phyloP scores from a whole-genome alignment of 2,797 vertebrate species.

The Sebastes elongatus region DNA sequence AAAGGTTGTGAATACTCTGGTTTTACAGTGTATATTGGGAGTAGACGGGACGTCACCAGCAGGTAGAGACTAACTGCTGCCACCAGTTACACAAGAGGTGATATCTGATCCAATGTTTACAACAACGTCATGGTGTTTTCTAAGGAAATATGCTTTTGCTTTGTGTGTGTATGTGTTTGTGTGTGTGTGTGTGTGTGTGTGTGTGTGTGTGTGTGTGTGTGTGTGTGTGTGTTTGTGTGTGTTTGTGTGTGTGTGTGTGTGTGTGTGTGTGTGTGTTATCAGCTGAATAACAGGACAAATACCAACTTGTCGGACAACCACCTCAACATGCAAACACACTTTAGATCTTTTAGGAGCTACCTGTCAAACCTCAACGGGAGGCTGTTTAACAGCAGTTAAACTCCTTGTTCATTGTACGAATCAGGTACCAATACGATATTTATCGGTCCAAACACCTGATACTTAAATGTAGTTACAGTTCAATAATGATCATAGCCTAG shows the following conservation, averaged over 20 bases:
- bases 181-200: not conserved
- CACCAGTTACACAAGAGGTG: not conserved
- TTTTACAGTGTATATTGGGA: too few relatives aligned
- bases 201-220: not conserved
- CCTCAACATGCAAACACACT: not conserved
- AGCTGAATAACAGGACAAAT: not conserved
- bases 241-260: not conserved
- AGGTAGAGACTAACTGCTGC: not conserved
- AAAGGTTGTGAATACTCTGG: not conserved
- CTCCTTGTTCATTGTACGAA: too few relatives aligned
- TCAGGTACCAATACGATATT: too few relatives aligned
- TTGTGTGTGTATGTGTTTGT: not conserved
- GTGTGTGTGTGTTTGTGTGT: not conserved
- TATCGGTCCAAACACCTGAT: too few relatives aligned
- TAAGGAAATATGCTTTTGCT: not conserved
- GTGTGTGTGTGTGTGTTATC: not conserved
- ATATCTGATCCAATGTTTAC: not conserved
- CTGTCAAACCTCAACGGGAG: too few relatives aligned
- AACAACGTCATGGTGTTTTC: not conserved
- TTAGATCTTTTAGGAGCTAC: too few relatives aligned
- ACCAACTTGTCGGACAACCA: not conserved
- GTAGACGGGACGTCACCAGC: not conserved
- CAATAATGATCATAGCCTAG: rapidly evolving
- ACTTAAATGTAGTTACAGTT: not conserved
- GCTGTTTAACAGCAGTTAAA: too few relatives aligned